phyloP scores from a whole-genome alignment of 2,113 vertebrate genomes.

The Planiliza haematocheilus region DNA sequence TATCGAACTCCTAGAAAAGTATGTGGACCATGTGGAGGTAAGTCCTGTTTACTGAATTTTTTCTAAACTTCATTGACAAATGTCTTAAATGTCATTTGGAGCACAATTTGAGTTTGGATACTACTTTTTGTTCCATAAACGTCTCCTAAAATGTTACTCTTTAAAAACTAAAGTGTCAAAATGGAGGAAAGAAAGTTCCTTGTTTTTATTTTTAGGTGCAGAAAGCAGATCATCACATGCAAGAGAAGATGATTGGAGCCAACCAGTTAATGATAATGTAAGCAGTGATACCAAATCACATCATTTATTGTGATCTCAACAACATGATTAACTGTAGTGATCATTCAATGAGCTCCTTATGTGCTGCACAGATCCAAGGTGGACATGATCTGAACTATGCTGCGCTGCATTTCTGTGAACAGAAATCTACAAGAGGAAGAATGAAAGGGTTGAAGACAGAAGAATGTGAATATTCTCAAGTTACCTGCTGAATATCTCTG shows the following conservation, averaged over 20 bases:
- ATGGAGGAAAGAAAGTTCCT: too few species aligned
- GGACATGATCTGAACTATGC: constrained; percentile 18
- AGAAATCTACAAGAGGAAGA: constrained; percentile 7
- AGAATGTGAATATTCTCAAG: neutral
- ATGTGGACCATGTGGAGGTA: too few species aligned
- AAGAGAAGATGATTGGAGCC: neutral
- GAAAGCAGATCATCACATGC: too few species aligned
- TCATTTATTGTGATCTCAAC: neutral
- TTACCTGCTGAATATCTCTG: neutral
- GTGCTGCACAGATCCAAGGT: neutral
- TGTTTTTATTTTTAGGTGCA: too few species aligned
- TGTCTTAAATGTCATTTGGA: too few species aligned
- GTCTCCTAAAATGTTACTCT: too few species aligned
- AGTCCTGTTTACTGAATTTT: too few species aligned
- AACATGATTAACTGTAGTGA: fast-evolving
- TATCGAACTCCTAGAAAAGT: too few species aligned
- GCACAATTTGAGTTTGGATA: too few species aligned
- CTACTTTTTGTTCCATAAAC: too few species aligned
- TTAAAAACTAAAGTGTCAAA: too few species aligned
- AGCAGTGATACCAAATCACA: neutral
- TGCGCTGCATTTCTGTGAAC: constrained; percentile 12
- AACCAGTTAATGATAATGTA: neutral
- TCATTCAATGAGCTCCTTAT: neutral
- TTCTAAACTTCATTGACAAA: too few species aligned
- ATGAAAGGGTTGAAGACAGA: constrained; percentile 16